Conservation (phyloP, 1,140 invertebrate genomes). For the Helicoverpa armigera region DNA sequence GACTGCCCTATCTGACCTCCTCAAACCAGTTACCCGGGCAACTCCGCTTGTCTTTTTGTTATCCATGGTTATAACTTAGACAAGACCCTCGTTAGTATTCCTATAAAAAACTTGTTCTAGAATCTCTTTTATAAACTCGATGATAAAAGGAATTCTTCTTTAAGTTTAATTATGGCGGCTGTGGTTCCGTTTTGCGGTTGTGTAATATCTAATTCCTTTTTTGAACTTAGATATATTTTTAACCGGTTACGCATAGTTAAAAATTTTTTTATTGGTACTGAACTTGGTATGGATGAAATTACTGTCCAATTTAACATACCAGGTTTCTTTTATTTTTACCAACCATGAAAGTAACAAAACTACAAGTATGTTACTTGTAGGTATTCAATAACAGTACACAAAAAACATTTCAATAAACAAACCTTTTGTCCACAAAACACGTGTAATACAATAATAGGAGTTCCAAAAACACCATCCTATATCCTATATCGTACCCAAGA, state of each 20-base stretch:
- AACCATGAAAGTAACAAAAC: too few species aligned
- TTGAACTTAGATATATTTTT: background rate
- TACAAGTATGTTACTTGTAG: too few species aligned
- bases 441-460: background rate
- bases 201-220: background rate
- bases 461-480: slow-evolving; percentile 7
- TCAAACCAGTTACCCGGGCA: too few species aligned
- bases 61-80: slow-evolving; percentile 33
- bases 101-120: slow-evolving; percentile 38
- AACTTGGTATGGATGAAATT: too few species aligned
- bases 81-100: slow-evolving; percentile 34
- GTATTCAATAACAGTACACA: too few species aligned
- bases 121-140: slow-evolving; percentile 36
- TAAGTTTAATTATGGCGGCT: slow-evolving; percentile 1
- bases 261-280: too few species aligned
- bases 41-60: too few species aligned
- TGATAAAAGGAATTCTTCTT: slow-evolving; percentile 24
- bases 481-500: background rate
- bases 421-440: background rate
- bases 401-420: too few species aligned
- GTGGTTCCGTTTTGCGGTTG: background rate
- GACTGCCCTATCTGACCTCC: too few species aligned
- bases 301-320: too few species aligned
- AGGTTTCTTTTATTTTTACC: too few species aligned
- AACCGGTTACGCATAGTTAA: background rate